phyloP scores from a whole-genome alignment of 2,888 invertebrate genomes.

The Drosophila hawaiiensis region DNA sequence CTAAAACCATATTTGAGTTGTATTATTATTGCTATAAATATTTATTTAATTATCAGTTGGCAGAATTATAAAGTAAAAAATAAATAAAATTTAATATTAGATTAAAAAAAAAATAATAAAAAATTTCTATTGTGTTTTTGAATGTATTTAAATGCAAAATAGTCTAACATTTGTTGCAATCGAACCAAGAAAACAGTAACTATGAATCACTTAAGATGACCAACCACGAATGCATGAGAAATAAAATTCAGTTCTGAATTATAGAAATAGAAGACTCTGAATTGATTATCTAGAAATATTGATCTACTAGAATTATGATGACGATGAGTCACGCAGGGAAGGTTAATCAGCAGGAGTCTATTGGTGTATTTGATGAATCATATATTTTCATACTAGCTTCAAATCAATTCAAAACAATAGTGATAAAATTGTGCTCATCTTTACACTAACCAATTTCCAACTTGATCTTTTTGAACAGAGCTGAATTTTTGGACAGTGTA shows the following conservation, averaged over 20 bases:
- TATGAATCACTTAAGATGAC: neutral
- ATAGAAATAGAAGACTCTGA: neutral
- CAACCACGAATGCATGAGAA: neutral
- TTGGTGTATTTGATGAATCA: neutral
- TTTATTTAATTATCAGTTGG: neutral
- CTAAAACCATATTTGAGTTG: neutral
- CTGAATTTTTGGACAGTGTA: slow-evolving; percentile 93
- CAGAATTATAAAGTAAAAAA: neutral
- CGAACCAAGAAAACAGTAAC: neutral
- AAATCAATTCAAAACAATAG: neutral
- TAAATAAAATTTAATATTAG: neutral
- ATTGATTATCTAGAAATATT: neutral
- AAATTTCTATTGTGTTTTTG: neutral
- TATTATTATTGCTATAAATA: neutral
- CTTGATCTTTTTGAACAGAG: slow-evolving; percentile 86
- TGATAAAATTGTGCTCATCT: neutral
- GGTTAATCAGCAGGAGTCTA: neutral
- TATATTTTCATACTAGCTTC: neutral
- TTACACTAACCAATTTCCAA: neutral
- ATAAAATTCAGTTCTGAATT: neutral
- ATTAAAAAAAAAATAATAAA: neutral
- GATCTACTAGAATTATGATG: no score
- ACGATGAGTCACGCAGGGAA: neutral
- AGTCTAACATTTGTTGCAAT: neutral
- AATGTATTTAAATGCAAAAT: neutral